These are phyloP conservation scores for human DNA, from an alignment of 2,113 vertebrate genomes.

Conservation along the genomic window GRCh38 chr4:185884501-185885000, in stretches of 20 bases:
- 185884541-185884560: not conserved
- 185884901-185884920: not conserved
- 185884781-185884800: not conserved
- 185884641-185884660: not conserved
- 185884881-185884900: not conserved
- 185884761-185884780: not conserved
- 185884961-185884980: not conserved
- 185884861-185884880: not conserved
- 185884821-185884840: not conserved
- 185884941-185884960: not conserved
- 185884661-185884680: not conserved
- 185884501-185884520: not conserved
- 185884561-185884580: not conserved
- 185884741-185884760: not conserved
- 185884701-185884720: not conserved
- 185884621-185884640: not conserved
- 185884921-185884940: not conserved
- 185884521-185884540: not conserved
- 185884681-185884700: not conserved
- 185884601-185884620: not conserved
- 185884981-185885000: not conserved
- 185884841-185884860: not conserved
- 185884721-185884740: not conserved
- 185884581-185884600: not conserved
- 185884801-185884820: not conserved